Conservation (phyloP, 2,113 vertebrate species). For the Procavia capensis region DNA sequence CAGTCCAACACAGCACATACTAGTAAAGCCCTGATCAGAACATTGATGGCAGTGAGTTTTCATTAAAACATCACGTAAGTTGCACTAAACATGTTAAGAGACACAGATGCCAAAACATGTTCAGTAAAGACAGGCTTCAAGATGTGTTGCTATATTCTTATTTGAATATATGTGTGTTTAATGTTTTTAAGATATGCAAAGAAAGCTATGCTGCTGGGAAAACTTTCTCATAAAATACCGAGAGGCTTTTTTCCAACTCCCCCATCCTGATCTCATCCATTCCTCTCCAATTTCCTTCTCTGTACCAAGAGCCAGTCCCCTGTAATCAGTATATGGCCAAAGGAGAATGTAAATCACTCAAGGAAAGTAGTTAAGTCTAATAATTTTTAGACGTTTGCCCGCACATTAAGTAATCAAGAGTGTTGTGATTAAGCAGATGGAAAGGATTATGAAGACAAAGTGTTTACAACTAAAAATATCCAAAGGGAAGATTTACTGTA, state of each 20-base stretch:
- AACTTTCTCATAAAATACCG: not conserved
- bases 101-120: not conserved
- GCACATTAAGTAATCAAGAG: conserved; percentile 1
- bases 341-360: not conserved
- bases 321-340: not conserved
- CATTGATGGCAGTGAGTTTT: too few relatives aligned
- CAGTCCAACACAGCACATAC: not conserved
- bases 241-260: conserved; percentile 14
- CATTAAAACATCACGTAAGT: not conserved
- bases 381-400: not conserved
- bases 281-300: not conserved
- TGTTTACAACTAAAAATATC: not conserved
- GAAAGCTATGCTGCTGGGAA: not conserved
- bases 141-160: not conserved
- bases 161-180: not conserved
- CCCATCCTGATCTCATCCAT: not conserved
- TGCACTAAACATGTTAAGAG: not conserved
- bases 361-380: not conserved
- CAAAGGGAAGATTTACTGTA: not conserved
- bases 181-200: not conserved
- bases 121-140: not conserved
- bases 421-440: conserved; percentile 16
- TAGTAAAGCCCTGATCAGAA: not conserved
- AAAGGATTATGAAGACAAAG: not conserved
- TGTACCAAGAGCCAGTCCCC: not conserved